Percentiles rank a stretch among this genome's conserved stretches.
Evolutionary conservation across 2,797 vertebrate species (phyloP).

Genomic region (Gallinago solitaria): DNA sequence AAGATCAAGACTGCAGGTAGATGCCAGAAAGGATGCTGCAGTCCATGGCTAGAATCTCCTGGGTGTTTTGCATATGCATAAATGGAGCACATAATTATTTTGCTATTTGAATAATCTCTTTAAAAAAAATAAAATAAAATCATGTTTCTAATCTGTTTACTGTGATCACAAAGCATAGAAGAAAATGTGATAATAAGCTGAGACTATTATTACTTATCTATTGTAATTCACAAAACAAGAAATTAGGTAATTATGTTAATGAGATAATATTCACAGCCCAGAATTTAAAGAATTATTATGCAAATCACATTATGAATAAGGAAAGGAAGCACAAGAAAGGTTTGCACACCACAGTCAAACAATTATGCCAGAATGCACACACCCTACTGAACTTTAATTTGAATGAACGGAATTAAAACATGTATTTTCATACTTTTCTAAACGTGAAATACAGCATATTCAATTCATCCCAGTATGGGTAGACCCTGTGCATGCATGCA

Average conservation of each 20-base stretch:
- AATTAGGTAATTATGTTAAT: constrained; percentile 67
- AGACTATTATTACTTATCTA: constrained; percentile 43
- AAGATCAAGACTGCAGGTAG: neutral
- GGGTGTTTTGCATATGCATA: neutral
- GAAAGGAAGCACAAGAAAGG: neutral
- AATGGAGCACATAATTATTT: neutral
- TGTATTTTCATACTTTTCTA: neutral
- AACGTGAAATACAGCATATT: neutral
- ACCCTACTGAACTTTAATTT: constrained; percentile 27
- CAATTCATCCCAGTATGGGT: neutral
- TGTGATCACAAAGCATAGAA: neutral
- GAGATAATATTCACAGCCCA: constrained; percentile 13
- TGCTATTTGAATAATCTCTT: neutral
- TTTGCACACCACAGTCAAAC: neutral
- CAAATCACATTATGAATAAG: constrained; percentile 32
- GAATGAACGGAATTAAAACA: neutral
- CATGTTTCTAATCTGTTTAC: constrained; percentile 31
- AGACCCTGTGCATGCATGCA: accelerated
- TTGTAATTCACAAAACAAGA: constrained; percentile 51
- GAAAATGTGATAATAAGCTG: neutral
- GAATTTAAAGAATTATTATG: constrained; percentile 55
- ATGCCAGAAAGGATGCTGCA: neutral
- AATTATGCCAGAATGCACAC: neutral
- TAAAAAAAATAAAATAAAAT: neutral
- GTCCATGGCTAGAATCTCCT: neutral